Evolutionary conservation across 2,797 vertebrate genomes (phyloP).

Genomic region (Pangasius larnaudii): DNA sequence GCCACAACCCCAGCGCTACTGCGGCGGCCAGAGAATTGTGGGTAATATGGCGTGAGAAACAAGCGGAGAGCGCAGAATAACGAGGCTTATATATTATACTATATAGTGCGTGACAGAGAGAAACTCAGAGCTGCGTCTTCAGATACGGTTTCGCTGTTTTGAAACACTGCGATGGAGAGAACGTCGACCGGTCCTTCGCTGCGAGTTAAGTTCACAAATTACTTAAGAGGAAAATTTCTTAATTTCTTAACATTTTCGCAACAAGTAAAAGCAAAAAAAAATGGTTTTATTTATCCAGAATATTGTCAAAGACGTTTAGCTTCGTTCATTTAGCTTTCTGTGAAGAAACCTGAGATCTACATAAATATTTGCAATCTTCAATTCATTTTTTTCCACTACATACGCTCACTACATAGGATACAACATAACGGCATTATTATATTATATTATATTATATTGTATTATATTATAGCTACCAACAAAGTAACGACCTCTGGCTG

Average conservation of each 20-base stretch:
- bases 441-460: neutral
- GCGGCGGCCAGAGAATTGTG: neutral
- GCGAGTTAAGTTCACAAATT: neutral
- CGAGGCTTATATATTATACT: too few species aligned
- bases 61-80: neutral
- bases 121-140: too few species aligned
- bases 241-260: neutral
- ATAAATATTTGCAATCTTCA: neutral
- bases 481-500: neutral
- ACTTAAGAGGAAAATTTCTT: too few species aligned
- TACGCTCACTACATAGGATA: neutral
- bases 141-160: too few species aligned
- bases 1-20: too few species aligned
- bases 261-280: neutral
- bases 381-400: neutral
- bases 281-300: neutral
- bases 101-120: neutral
- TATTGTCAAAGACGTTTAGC: neutral
- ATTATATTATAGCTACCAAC: neutral
- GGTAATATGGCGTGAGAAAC: neutral
- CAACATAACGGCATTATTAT: neutral
- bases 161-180: too few species aligned
- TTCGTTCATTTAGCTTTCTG: too few species aligned
- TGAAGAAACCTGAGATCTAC: neutral
- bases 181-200: too few species aligned